Base-by-base conservation (phyloP, 1,140 invertebrate species). In the Drosophila mayri region DNA sequence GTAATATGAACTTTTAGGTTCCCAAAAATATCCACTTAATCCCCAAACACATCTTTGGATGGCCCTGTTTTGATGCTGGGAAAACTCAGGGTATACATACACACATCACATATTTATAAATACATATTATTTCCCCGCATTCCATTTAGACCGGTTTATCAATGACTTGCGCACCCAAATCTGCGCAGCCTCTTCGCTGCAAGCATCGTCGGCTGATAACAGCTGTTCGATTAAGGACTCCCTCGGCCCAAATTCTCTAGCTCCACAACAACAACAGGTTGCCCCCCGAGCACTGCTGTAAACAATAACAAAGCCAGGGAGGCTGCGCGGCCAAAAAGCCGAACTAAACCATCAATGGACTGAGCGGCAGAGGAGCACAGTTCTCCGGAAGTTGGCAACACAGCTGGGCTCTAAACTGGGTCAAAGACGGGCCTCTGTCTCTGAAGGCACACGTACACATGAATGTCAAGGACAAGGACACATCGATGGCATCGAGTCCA, bases 391-490 rank as follows among this genome's bases (percentile, higher is more conserved):
- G 50, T 68, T 60, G 81, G 72, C 47, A 57, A 28, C 38, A 65
- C 84, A 84, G 85, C 73, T 88, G 76, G 50, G 54, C 20, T 40
- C 12, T 25, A 50, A 88, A 87, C 49, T 84, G 80, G 80, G 85
- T 74, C 84, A 90, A 75, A 62, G 64, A 44, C 68, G 40, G 54
- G 58, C 79, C 47, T 38, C 60, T 63, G 61, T 46, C 60, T 66
- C 64, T 49, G 47, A 49, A 35, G 49, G 32, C 32, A 30, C 52
- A 60, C 44, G 44, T 44, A 32, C 30, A 68, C 32, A 5, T 7
- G 16, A 63, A 63, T 85, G 81, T 81, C 85, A 88, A 88, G 85
- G 85, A 82, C 84, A 87, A 73, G 63, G 66, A 75, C 59, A 71
- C 52, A 54, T 47, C 54, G 40, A 49, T 9, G 38, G 16, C 25